These are phyloP conservation scores for Tenthredo scrophulariae DNA, from an alignment of 2,888 invertebrate species.

Conservation along the genomic window DNA sequence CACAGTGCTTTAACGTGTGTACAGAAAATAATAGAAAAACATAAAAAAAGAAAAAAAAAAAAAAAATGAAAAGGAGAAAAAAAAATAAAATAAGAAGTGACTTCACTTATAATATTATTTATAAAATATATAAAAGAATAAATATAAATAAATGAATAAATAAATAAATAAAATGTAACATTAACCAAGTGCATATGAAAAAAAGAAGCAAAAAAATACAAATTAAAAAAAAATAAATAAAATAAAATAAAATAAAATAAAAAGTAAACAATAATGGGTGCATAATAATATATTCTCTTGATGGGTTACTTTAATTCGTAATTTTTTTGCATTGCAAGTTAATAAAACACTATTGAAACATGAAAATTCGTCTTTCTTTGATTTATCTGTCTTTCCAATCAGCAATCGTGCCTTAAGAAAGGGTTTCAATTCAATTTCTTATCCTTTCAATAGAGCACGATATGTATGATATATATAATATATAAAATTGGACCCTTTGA, in stretches of 20 bases:
- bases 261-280: slow-evolving; percentile 54
- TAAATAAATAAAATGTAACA: slow-evolving; percentile 50
- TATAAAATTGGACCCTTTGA: slow-evolving; percentile 24
- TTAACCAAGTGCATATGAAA: slow-evolving; percentile 54
- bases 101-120: slow-evolving; percentile 50
- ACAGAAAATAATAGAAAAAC: background rate
- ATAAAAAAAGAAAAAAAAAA: background rate
- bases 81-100: slow-evolving; percentile 48
- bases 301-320: slow-evolving; percentile 53
- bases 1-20: slow-evolving; percentile 52
- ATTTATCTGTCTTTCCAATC: slow-evolving; percentile 43
- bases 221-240: slow-evolving; percentile 48
- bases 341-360: slow-evolving; percentile 53
- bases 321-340: slow-evolving; percentile 53
- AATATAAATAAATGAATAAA: slow-evolving; percentile 46
- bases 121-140: slow-evolving; percentile 36
- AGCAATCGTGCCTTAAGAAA: slow-evolving; percentile 26
- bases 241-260: slow-evolving; percentile 42
- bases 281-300: slow-evolving; percentile 54
- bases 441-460: background rate
- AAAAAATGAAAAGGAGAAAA: slow-evolving; percentile 53
- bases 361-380: slow-evolving; percentile 34
- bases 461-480: background rate
- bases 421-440: background rate
- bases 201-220: slow-evolving; percentile 33